A percentile compares a stretch with the other conserved stretches of the same genome.
Conservation (phyloP, 2,113 vertebrate genomes). For the Dissostichus mawsoni region DNA sequence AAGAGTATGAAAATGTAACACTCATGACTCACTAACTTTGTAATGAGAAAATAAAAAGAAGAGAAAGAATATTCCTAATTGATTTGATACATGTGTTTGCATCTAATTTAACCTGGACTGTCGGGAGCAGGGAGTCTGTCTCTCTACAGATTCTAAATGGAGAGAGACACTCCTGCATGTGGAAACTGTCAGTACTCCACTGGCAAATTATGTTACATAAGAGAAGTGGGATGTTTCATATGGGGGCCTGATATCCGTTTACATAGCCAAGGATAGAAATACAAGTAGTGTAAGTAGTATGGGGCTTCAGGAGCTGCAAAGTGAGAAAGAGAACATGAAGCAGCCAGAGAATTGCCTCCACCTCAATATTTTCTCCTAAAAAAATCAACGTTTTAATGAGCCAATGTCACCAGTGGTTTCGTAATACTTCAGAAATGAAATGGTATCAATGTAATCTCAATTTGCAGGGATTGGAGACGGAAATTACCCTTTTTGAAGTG, state of each 20-base stretch:
- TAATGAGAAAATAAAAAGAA: neutral
- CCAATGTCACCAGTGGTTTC: slow-evolving; percentile 7
- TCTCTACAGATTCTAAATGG: slow-evolving; percentile 47
- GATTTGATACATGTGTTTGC: slow-evolving; percentile 24
- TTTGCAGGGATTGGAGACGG: neutral
- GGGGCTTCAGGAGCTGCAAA: slow-evolving; percentile 38
- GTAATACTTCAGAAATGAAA: slow-evolving; percentile 3
- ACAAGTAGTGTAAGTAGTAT: slow-evolving; percentile 34
- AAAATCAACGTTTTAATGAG: slow-evolving; percentile 28
- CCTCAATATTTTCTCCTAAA: slow-evolving; percentile 15
- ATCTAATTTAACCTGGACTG: slow-evolving; percentile 34
- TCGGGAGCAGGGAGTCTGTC: slow-evolving; percentile 32
- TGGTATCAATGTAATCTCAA: neutral
- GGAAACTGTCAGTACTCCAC: slow-evolving; percentile 66
- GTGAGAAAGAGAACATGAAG: slow-evolving; percentile 29
- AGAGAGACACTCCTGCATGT: slow-evolving; percentile 55
- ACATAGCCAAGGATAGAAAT: slow-evolving; percentile 55
- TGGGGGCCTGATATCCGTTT: slow-evolving; percentile 61
- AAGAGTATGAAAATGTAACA: slow-evolving; percentile 13
- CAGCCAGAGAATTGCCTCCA: slow-evolving; percentile 1
- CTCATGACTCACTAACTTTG: slow-evolving; percentile 30
- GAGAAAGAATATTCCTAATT: slow-evolving; percentile 10
- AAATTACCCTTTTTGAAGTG: slow-evolving; percentile 26
- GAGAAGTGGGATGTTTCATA: slow-evolving; percentile 73
- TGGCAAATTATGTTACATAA: slow-evolving; percentile 72